Evolutionary conservation across 2,113 vertebrate genomes (phyloP).

Genomic region (Strix uralensis): DNA sequence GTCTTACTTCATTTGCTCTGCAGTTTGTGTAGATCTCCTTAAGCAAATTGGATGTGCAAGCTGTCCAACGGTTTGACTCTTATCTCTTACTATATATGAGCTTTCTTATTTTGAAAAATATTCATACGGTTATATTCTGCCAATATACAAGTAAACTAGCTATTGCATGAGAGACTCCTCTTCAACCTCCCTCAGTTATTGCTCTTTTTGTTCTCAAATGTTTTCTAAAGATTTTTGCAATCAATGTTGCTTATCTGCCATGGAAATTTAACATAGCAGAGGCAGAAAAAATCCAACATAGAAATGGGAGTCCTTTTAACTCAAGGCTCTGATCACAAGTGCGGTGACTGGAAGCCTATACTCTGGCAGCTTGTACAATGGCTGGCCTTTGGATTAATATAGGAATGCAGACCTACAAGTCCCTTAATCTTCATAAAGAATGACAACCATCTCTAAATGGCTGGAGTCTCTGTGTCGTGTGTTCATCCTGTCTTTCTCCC

Average conservation of each 20-base stretch:
- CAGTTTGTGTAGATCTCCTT: not conserved
- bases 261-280: not conserved
- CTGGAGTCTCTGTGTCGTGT: not conserved
- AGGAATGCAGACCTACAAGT: slow-evolving; percentile 50
- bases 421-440: slow-evolving; percentile 61
- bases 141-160: not conserved
- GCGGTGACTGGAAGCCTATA: not conserved
- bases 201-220: not conserved
- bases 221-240: not conserved
- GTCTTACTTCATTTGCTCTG: not conserved
- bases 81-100: not conserved
- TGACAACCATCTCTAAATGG: slow-evolving; percentile 38
- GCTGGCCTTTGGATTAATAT: slow-evolving; percentile 58
- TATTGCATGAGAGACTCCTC: not conserved
- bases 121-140: not conserved
- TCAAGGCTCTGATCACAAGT: slow-evolving; percentile 34
- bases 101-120: not conserved
- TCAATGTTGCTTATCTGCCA: not conserved
- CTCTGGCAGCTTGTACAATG: slow-evolving; percentile 6
- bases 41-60: not conserved
- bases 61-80: not conserved
- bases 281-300: not conserved
- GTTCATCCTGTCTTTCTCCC: not conserved
- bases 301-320: not conserved
- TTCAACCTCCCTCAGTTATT: not conserved